These are phyloP conservation scores for Zosterops pallidus DNA, from an alignment of 2,113 vertebrate genomes.

Conservation along the genomic window DNA sequence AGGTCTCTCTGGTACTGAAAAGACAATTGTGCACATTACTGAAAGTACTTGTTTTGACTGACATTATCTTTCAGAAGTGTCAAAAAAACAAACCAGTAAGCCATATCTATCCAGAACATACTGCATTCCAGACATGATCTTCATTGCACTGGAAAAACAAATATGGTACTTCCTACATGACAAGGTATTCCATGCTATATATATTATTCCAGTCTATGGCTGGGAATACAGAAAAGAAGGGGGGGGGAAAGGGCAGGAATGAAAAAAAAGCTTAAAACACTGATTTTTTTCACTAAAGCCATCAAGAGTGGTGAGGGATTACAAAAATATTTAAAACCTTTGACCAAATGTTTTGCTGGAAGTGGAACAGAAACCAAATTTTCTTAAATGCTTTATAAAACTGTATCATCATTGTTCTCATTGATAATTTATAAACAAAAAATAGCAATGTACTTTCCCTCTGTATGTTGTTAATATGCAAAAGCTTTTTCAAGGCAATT, in stretches of 20 bases:
- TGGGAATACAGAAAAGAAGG: background rate
- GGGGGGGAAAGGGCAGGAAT: fast-evolving
- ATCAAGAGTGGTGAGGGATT: background rate
- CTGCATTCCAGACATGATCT: background rate
- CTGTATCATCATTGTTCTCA: background rate
- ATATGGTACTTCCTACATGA: background rate
- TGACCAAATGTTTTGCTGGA: background rate
- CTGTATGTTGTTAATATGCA: background rate
- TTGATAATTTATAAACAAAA: background rate
- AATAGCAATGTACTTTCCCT: background rate
- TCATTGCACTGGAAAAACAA: background rate
- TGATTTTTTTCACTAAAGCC: background rate
- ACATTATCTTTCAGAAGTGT: background rate
- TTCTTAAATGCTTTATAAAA: background rate
- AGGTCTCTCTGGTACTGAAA: background rate
- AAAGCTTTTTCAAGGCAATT: background rate
- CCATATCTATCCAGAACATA: background rate
- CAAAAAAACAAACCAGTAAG: background rate
- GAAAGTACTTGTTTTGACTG: background rate
- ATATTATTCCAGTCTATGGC: background rate
- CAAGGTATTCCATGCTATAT: background rate
- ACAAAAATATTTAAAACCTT: background rate
- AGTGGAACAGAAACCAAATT: background rate
- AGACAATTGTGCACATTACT: background rate
- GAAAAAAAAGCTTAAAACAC: background rate